Conservation (phyloP, 1,140 invertebrate genomes). For the Cheumatopsyche charites region DNA sequence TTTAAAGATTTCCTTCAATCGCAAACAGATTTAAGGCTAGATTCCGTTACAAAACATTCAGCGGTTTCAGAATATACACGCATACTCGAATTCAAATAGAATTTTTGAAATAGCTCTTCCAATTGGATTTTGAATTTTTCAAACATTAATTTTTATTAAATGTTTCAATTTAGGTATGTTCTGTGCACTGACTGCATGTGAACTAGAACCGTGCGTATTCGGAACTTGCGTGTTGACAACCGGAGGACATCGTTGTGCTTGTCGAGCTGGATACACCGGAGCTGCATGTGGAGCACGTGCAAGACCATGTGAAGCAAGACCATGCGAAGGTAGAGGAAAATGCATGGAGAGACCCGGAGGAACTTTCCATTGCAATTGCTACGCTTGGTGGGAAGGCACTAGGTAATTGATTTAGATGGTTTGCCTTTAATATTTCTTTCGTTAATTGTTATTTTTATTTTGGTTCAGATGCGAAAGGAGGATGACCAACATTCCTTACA, state of each 20-base stretch:
- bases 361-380: slow-evolving; percentile 70
- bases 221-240: slow-evolving; percentile 69
- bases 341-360: slow-evolving; percentile 68
- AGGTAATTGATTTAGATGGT: slow-evolving; percentile 49
- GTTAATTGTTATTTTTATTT: neutral
- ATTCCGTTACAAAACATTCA: too few species aligned
- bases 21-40: neutral
- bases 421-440: neutral
- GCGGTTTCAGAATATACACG: too few species aligned
- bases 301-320: slow-evolving; percentile 71
- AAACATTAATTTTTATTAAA: too few species aligned
- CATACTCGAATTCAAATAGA: too few species aligned
- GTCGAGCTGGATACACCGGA: slow-evolving; percentile 69
- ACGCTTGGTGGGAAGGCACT: slow-evolving; percentile 74
- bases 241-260: slow-evolving; percentile 64
- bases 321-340: slow-evolving; percentile 72
- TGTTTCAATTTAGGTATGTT: slow-evolving; percentile 71
- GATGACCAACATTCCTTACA: slow-evolving; percentile 70
- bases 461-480: slow-evolving; percentile 63
- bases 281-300: slow-evolving; percentile 67
- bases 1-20: too few species aligned
- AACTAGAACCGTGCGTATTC: slow-evolving; percentile 72
- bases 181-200: slow-evolving; percentile 73
- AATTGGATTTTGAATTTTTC: too few species aligned
- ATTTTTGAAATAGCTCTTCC: too few species aligned